Percentiles rank a stretch among this genome's conserved stretches.
Conservation (phyloP, 2,888 invertebrate genomes). For the Vannuccia rotundouncinata region DNA sequence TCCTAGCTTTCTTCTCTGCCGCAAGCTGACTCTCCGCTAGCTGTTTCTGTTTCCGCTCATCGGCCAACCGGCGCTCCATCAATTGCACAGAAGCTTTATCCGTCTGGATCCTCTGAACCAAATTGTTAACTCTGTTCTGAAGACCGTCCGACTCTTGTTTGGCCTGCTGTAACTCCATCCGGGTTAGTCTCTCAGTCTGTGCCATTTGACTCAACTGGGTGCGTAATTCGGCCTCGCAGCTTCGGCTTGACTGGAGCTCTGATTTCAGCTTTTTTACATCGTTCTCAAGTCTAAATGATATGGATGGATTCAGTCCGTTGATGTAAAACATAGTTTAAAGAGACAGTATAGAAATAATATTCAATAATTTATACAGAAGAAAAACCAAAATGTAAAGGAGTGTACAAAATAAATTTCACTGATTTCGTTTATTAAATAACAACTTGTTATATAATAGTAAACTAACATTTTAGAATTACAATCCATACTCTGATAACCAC, state of each 20-base stretch:
- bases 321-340: too few relatives aligned
- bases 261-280: constrained; percentile 68
- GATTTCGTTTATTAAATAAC: too few relatives aligned
- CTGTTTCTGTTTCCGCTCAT: constrained; percentile 73
- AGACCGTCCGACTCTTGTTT: constrained; percentile 79
- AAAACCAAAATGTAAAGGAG: too few relatives aligned
- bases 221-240: constrained; percentile 67
- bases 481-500: too few relatives aligned
- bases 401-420: too few relatives aligned
- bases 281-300: constrained; percentile 63
- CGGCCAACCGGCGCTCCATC: constrained; percentile 73
- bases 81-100: constrained; percentile 70
- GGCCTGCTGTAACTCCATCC: constrained; percentile 69
- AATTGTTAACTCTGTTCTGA: constrained; percentile 72
- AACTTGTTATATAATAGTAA: too few relatives aligned
- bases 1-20: constrained; percentile 68
- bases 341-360: too few relatives aligned
- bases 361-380: too few relatives aligned
- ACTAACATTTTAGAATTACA: too few relatives aligned
- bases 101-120: constrained; percentile 67
- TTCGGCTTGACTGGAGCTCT: constrained; percentile 69
- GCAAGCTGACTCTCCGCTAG: constrained; percentile 68
- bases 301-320: background rate
- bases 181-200: constrained; percentile 65
- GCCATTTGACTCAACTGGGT: constrained; percentile 65